Evolutionary conservation across 2,888 invertebrate species (phyloP), one percentile per base, ranked within the genome.

Genomic region (Smittia aterrima): DNA sequence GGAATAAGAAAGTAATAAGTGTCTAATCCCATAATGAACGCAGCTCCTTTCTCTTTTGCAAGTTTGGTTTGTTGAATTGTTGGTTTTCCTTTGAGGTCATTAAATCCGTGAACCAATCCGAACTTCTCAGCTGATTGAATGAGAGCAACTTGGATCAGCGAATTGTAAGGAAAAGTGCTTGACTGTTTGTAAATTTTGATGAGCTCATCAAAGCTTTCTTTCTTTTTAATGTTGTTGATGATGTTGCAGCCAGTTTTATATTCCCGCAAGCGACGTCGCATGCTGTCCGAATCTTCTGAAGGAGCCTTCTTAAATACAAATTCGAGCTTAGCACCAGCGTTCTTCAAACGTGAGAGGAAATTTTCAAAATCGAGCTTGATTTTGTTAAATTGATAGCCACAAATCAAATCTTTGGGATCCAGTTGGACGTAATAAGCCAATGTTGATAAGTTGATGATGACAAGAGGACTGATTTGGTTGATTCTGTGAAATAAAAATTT

Each of bases 71-170:
- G 40, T 47, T 11, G n/a, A n/a, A 47, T 1, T 9, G 41, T 20
- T 1, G 67, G 67, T 24, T 40, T 40, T 7, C 22, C 22, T 18
- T 67, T n/a, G n/a, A 47, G 1, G 0, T 16, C 16, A 24, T 67
- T 41, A 16, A 22, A 40, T 7, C 53, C 47, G 11, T 53, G 22
- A 18, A 70, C 53, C 0, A 27, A 9, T 47, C 70, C 70, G 25
- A 53, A 53, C 13, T 70, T 70, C 2, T 53, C 3, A 16, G 70
- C 70, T 9, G 70, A 53, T 18, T 70, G 70, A 9, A 70, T 70
- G 1, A 70, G 9, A 0, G 25, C 40, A 3, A 67, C 1, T 2
- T 9, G 18, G 13, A 67, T 16, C 22, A 67, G 18, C 1, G 32
- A n/a, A 18, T 67, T 67, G 16, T 18, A 67, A 4, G 67, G 67